phyloP scores from a whole-genome alignment of 2,888 invertebrate genomes.

The Criorhina ranunculi region DNA sequence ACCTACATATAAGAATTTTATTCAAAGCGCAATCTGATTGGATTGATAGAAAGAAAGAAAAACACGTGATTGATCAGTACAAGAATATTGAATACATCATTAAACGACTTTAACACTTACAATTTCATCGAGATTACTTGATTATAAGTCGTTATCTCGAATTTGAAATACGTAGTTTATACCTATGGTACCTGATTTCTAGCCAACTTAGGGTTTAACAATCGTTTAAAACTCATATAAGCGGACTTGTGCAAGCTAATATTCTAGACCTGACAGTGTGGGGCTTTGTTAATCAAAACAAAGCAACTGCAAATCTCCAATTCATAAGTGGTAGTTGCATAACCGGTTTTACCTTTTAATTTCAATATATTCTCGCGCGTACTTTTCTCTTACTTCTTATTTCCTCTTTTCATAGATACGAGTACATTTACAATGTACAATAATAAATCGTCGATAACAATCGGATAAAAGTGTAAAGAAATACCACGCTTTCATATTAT shows the following conservation, averaged over 20 bases:
- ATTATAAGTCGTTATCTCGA: slow-evolving; percentile 19
- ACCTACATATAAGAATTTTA: background rate
- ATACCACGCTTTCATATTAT: slow-evolving; percentile 5
- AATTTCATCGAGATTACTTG: background rate
- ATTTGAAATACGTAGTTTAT: background rate
- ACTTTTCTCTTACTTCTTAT: slow-evolving; percentile 21
- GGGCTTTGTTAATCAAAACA: slow-evolving; percentile 14
- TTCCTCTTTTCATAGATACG: background rate
- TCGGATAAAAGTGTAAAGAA: background rate
- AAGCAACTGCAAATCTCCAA: slow-evolving; percentile 3
- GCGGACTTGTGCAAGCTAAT: slow-evolving; percentile 12
- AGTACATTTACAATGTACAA: background rate
- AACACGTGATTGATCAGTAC: slow-evolving; percentile 12
- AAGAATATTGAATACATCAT: background rate
- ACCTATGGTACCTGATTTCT: slow-evolving; percentile 25
- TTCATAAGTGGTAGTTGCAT: slow-evolving; percentile 8
- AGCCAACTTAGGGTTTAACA: slow-evolving; percentile 5
- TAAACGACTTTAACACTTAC: background rate
- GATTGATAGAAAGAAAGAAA: background rate
- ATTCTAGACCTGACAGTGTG: background rate
- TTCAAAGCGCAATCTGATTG: background rate
- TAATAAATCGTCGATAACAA: slow-evolving; percentile 9
- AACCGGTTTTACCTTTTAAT: slow-evolving; percentile 32
- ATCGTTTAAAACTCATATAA: slow-evolving; percentile 11
- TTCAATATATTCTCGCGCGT: background rate